Evolutionary conservation across 2,888 invertebrate genomes (phyloP).

Genomic region (Amblyteles armatorius): DNA sequence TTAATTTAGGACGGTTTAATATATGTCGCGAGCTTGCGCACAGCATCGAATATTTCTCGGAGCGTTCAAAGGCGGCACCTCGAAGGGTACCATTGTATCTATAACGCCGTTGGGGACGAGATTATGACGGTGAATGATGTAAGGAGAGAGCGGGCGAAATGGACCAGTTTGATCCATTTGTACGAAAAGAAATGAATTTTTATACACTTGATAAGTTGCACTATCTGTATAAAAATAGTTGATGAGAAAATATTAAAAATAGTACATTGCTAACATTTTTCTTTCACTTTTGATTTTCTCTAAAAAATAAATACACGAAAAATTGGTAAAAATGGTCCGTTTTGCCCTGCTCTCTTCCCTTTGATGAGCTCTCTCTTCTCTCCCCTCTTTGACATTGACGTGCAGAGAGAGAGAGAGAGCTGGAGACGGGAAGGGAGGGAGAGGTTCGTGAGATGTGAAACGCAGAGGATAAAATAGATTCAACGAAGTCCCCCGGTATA

Average conservation of each 20-base stretch:
- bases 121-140: slow-evolving; percentile 7
- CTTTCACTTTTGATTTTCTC: no score
- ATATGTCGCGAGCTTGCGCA: slow-evolving; percentile 2
- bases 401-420: not conserved
- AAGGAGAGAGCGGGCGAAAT: not conserved
- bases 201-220: no score
- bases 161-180: no score
- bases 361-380: no score
- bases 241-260: no score
- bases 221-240: no score
- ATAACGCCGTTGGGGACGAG: slow-evolving; percentile 3
- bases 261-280: no score
- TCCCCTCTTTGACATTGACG: not conserved
- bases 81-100: not conserved
- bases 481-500: not conserved
- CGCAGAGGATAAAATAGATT: not conserved
- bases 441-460: not conserved
- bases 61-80: not conserved
- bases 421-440: not conserved
- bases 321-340: no score
- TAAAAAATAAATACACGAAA: no score
- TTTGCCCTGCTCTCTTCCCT: no score
- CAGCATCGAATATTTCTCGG: slow-evolving; percentile 21
- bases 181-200: no score
- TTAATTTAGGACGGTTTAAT: slow-evolving; percentile 34